Evolutionary conservation across 2,888 invertebrate species (phyloP), one percentile per base, ranked within the genome.

Genomic region (Drosophila yooni): DNA sequence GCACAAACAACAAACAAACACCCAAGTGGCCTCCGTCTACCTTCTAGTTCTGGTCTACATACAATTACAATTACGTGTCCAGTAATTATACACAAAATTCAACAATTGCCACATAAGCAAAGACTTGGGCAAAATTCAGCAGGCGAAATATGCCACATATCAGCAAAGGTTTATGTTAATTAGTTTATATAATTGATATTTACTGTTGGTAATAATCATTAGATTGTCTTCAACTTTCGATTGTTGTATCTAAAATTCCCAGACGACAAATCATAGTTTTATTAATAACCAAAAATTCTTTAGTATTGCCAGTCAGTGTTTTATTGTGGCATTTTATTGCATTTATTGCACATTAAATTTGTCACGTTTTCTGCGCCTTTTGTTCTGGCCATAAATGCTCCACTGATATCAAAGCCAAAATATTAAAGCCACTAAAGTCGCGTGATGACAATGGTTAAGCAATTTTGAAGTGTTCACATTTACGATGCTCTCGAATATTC

Each of bases 1-100:
- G 69, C 68, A 29, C 51, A 68, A 75, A 75, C 62, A 81, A 83
- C 80, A 80, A 87, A 83, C 71, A 80, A 74, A 50, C 46, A 69
- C 66, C 69, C 68, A 76, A 63, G 68, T 75, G 34, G 21, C 56
- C 50, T 62, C 50, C 36, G 63, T 13, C 15, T 27, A 38, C 34
- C 43, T 33, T 46, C 29, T 57, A 31, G 50, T 36, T 46, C 25
- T 57, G 15, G 34, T 21, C 58, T 54, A 31, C 29, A 0, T 7
- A 8, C 33, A 52, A 51, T 62, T 51, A 48, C 46, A 66, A 25
- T 46, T 70, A 29, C 60, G 56, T 51, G 53, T 7, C 50, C 13
- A 25, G 25, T 25, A 5, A 10, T 40, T 25, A 31, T n/a, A 48
- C 34, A 34, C 21, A 33, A 64, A 59, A 31, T n/a, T n/a, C 4